Evolutionary conservation across 2,113 vertebrate species (phyloP).

Genomic region (Amblyornis subalaris): DNA sequence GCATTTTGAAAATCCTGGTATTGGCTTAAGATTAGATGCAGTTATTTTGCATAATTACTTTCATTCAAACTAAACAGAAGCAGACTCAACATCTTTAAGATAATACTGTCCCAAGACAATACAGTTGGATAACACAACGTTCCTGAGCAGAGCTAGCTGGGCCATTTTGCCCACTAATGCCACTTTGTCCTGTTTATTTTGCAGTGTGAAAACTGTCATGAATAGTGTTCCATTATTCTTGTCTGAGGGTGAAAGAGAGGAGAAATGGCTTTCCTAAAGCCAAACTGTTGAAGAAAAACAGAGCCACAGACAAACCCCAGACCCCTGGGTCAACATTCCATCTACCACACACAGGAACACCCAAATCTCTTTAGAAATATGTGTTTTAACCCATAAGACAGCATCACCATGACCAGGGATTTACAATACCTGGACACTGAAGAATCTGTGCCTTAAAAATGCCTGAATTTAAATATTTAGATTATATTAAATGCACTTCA

Average conservation of each 20-base stretch:
- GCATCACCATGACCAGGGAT: background rate
- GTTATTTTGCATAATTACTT: background rate
- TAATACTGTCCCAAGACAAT: background rate
- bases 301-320: background rate
- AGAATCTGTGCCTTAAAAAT: background rate
- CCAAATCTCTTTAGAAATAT: background rate
- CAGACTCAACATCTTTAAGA: background rate
- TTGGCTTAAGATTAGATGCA: background rate
- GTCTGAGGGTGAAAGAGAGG: background rate
- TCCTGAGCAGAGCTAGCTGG: background rate
- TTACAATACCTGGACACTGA: background rate
- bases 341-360: background rate
- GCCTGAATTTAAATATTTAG: background rate
- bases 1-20: background rate
- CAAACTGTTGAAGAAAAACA: background rate
- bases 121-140: background rate
- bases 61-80: background rate
- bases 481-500: background rate
- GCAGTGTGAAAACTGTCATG: background rate
- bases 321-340: background rate
- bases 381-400: background rate
- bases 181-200: background rate
- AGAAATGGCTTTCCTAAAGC: background rate
- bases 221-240: background rate
- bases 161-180: background rate